phyloP scores from a whole-genome alignment of 2,888 invertebrate species.

The Eristalis pertinax region DNA sequence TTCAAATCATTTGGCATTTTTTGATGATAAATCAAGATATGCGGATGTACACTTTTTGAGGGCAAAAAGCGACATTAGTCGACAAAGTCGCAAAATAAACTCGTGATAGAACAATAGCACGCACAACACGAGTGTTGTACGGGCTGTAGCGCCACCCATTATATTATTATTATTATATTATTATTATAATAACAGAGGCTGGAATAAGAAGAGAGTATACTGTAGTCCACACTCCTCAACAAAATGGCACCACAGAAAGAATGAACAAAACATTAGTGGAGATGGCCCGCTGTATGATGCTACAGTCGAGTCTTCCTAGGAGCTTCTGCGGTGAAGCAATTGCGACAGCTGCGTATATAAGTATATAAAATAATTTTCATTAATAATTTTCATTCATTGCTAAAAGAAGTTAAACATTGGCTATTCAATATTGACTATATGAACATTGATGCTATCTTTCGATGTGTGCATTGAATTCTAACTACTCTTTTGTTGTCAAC shows the following conservation, averaged over 20 bases:
- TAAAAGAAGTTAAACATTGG: no score
- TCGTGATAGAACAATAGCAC: no score
- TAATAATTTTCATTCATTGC: no score
- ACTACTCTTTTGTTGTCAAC: no score
- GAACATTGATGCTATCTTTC: no score
- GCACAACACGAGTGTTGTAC: no score
- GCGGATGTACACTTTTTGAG: background rate
- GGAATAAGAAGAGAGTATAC: conserved; percentile 68
- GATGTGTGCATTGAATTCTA: no score
- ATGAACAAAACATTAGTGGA: conserved; percentile 72
- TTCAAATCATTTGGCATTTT: conserved; percentile 9
- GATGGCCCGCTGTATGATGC: conserved; percentile 72
- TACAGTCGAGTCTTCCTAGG: conserved; percentile 70
- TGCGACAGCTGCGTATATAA: conserved; percentile 39
- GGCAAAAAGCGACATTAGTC: conserved; percentile 5
- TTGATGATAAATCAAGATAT: conserved; percentile 14
- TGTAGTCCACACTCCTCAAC: conserved; percentile 67
- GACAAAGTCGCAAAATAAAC: conserved; percentile 7
- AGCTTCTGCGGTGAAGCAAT: conserved; percentile 66
- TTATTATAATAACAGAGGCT: conserved; percentile 33
- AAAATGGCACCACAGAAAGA: conserved; percentile 15
- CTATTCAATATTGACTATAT: no score
- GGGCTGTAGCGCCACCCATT: conserved; percentile 58
- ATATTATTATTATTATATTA: no score
- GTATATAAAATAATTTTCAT: no score